phyloP scores from a whole-genome alignment of 2,888 invertebrate genomes.

The Agrotis exclamationis region DNA sequence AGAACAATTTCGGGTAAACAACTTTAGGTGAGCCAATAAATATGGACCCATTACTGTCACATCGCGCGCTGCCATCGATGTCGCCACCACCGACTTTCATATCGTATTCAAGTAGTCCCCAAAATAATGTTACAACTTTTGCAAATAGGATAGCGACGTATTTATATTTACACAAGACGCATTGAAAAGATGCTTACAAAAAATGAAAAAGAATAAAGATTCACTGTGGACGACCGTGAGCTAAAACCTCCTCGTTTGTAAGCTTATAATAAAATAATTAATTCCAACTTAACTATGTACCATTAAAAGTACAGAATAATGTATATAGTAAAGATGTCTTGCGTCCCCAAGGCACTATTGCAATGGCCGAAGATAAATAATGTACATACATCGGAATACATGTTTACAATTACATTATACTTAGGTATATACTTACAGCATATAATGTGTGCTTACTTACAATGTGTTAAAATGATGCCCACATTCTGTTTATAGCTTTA shows the following conservation, averaged over 20 bases:
- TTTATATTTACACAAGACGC: slow-evolving; percentile 15
- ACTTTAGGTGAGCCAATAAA: too few relatives aligned
- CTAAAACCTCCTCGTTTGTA: slow-evolving; percentile 65
- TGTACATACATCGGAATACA: slow-evolving; percentile 47
- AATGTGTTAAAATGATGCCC: slow-evolving; percentile 35
- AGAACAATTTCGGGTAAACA: too few relatives aligned
- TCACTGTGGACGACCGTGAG: slow-evolving; percentile 71
- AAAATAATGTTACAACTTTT: slow-evolving; percentile 2
- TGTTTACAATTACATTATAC: slow-evolving; percentile 50
- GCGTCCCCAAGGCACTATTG: slow-evolving; percentile 69
- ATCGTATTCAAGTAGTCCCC: neutral
- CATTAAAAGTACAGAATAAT: slow-evolving; percentile 72
- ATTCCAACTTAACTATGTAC: slow-evolving; percentile 72
- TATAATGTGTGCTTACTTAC: slow-evolving; percentile 38
- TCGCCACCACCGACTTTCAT: neutral
- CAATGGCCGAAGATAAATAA: slow-evolving; percentile 64
- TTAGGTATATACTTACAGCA: slow-evolving; percentile 22
- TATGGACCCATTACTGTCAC: too few relatives aligned
- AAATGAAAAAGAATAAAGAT: slow-evolving; percentile 41
- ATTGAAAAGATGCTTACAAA: slow-evolving; percentile 27
- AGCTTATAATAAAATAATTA: slow-evolving; percentile 71
- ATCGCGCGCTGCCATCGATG: too few relatives aligned
- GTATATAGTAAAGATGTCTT: slow-evolving; percentile 68
- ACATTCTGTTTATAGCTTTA: slow-evolving; percentile 35
- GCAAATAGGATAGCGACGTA: neutral